Base-by-base conservation (phyloP, 1,140 invertebrate genomes). In the Nymphalis io region DNA sequence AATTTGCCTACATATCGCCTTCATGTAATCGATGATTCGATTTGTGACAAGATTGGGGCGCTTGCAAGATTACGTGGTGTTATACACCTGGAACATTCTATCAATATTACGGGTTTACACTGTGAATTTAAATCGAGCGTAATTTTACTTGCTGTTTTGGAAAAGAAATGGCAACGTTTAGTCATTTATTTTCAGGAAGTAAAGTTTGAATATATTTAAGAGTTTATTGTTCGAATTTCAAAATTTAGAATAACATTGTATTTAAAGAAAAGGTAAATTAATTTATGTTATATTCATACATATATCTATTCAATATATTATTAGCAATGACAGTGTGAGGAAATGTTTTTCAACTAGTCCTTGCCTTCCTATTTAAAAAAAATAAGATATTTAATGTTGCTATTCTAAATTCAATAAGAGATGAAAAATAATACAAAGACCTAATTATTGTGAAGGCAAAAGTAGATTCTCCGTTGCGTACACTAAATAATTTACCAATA, bases 21-120 rank as follows among this genome's bases (percentile, higher is more conserved):
- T 20, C n/a, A 59, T 40, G 38, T 59, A 59, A 59, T 59, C 57
- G 57, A 59, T 59, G 57, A 59, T 59, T 21, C 57, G 27, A 59
- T 59, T 59, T 59, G 57, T 59, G 33, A 59, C 38, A 59, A 59
- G 33, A 59, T 59, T 59, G 57, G 38, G 33, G 20, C 57, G 51
- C 51, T n/a, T 59, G 27, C 38, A 40, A 40, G 57, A 59, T 59
- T 59, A 59, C 57, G 38, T 39, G 33, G 33, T 27, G 33, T 51
- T 51, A 51, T 55, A 59, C 57, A 59, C 57, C 57, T 38, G 18
- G 33, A 59, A 59, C 16, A n/a, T 39, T 59, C 57, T 59, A 38
- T 27, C 38, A 59, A 59, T 59, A 39, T 59, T 59, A 39, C 18
- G 27, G 55, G n/a, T 58, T 51, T 20, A 20, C 18, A 51, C 18